Evolutionary conservation across 1,140 invertebrate genomes (phyloP).

Genomic region (Anagrus nilaparvatae): DNA sequence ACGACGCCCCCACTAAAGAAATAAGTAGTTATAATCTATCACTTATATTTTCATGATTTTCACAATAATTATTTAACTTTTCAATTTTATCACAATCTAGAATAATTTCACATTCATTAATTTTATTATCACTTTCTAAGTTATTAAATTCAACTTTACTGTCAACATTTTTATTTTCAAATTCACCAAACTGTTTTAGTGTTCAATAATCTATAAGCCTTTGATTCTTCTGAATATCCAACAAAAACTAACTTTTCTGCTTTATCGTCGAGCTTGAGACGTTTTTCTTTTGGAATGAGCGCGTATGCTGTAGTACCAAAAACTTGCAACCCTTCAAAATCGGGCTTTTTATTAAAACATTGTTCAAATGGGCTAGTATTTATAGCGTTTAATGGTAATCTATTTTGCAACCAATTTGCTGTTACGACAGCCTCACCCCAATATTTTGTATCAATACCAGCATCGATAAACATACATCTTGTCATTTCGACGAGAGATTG

Average conservation of each 20-base stretch:
- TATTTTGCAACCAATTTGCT: constrained; percentile 31
- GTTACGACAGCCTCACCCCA: constrained; percentile 37
- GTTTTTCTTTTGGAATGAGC: constrained; percentile 19
- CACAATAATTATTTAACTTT: too few species aligned
- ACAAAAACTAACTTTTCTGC: constrained; percentile 11
- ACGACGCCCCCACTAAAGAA: too few species aligned
- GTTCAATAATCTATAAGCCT: constrained; percentile 18
- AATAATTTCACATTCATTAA: too few species aligned
- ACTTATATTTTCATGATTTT: background rate
- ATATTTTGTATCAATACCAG: too few species aligned
- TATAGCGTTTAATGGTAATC: constrained; percentile 4
- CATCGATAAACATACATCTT: constrained; percentile 25
- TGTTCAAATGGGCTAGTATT: constrained; percentile 17
- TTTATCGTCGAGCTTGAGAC: constrained; percentile 18
- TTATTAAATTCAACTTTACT: constrained; percentile 9
- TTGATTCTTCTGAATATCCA: constrained; percentile 14
- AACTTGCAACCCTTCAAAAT: constrained; percentile 6
- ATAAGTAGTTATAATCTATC: too few species aligned
- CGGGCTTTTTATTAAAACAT: constrained; percentile 9
- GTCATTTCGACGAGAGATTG: constrained; percentile 25
- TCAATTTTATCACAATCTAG: too few species aligned
- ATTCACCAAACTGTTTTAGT: constrained; percentile 22
- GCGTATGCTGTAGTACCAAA: constrained; percentile 7
- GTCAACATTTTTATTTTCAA: constrained; percentile 13
- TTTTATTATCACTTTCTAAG: background rate